These are phyloP conservation scores for Tiliacea citrago DNA, from an alignment of 2,888 invertebrate genomes.

Conservation along the genomic window DNA sequence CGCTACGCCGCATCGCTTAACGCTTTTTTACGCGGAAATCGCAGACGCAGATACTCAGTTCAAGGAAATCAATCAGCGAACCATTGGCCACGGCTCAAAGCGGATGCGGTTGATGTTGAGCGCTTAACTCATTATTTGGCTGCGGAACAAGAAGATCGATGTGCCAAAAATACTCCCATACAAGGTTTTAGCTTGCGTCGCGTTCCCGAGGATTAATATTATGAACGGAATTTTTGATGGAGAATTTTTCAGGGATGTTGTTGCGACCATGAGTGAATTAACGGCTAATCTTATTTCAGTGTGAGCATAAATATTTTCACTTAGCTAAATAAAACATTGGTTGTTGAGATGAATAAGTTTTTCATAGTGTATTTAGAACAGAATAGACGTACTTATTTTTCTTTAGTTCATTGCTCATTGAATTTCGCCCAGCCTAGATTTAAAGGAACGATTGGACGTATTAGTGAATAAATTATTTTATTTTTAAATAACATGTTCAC, in stretches of 20 bases:
- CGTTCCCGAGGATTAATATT: slow-evolving; percentile 38
- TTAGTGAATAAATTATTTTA: background rate
- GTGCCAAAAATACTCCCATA: slow-evolving; percentile 74
- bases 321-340: background rate
- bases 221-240: slow-evolving; percentile 13
- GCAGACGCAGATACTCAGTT: slow-evolving; percentile 55
- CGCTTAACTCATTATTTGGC: slow-evolving; percentile 81
- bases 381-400: background rate
- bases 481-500: background rate
- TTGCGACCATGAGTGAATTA: background rate
- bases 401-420: slow-evolving; percentile 1
- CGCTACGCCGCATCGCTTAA: slow-evolving; percentile 23
- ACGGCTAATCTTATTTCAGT: background rate
- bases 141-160: slow-evolving; percentile 74
- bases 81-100: slow-evolving; percentile 75
- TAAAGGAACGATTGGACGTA: background rate
- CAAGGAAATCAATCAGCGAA: slow-evolving; percentile 76
- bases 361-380: background rate
- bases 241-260: background rate
- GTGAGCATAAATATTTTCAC: background rate
- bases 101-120: slow-evolving; percentile 79
- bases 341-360: background rate
- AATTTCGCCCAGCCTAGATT: slow-evolving; percentile 18
- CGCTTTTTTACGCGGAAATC: slow-evolving; percentile 63
- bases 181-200: slow-evolving; percentile 31